These are phyloP conservation scores for Tuta absoluta DNA, from an alignment of 2,888 invertebrate genomes.

Conservation along the genomic window DNA sequence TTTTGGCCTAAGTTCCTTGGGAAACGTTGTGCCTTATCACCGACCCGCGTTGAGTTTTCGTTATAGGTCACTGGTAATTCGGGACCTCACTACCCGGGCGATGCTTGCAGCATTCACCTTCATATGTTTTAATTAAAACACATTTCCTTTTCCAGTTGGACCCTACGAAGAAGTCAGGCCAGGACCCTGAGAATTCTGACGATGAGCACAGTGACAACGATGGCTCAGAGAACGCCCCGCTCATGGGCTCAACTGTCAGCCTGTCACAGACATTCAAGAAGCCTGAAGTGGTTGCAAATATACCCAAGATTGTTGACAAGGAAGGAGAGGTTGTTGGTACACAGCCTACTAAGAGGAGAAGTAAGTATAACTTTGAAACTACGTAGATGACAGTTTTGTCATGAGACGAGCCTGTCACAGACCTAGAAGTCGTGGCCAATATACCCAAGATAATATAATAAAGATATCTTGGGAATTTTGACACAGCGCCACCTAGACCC, in stretches of 20 bases:
- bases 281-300: constrained; percentile 71
- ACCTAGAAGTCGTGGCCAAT: constrained; percentile 66
- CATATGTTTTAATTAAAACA: not conserved
- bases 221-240: constrained; percentile 72
- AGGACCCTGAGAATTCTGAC: constrained; percentile 56
- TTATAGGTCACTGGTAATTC: too few relatives aligned
- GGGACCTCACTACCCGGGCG: too few relatives aligned
- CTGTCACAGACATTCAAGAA: constrained; percentile 56
- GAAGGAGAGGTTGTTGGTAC: constrained; percentile 58
- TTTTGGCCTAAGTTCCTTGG: too few relatives aligned
- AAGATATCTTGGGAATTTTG: too few relatives aligned
- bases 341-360: constrained; percentile 73
- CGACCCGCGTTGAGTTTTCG: too few relatives aligned
- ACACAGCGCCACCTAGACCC: too few relatives aligned
- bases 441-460: constrained; percentile 68
- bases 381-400: not conserved
- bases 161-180: constrained; percentile 50
- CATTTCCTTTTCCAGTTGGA: constrained; percentile 49
- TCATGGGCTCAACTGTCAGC: constrained; percentile 70
- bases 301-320: constrained; percentile 67
- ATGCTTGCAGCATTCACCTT: too few relatives aligned
- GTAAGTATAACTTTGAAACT: constrained; percentile 54
- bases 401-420: constrained; percentile 60
- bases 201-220: constrained; percentile 69
- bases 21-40: too few relatives aligned